Evolutionary conservation across 2,797 vertebrate species (phyloP), one percentile per base, ranked within the genome.

Genomic region (Capromys pilorides): DNA sequence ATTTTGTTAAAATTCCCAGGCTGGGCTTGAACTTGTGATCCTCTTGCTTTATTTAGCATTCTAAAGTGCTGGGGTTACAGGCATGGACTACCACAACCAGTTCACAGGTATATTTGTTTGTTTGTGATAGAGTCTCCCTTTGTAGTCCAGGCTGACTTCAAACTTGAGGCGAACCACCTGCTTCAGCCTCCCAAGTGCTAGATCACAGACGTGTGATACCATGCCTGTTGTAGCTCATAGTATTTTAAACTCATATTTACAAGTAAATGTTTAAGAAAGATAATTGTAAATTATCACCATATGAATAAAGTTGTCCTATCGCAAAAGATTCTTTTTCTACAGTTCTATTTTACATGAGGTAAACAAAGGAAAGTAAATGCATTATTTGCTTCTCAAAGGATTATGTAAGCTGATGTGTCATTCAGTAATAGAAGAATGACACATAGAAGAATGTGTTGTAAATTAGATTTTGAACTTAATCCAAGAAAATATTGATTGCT

Each of bases 211-310:
- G 28, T 16, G 18, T 1, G 19, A 31, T 18, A 51, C 45, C 11
- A 51, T 3, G 31, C 28, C 75, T 33, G 10, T 1, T 14, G 4
- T 33, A 19, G 7, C 14, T 28, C 16, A 10, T 51, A 24, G n/a
- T 81, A 88, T 49, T 94, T 95, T 93, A 92, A 93, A 86, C 39
- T 69, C 90, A 82, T 5, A 67, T n/a, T 86, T 75, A 85, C 8
- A 84, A 8, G 83, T 93, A 84, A 79, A 22, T 81, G 22, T 64
- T 94, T 88, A 64, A 90, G 54, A 83, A 84, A 82, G 11, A 81
- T 11, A 33, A 59, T 49, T 33, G 21, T 51, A 79, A 86, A 36
- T 86, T 86, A 83, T n/a, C 39, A 31, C 13, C 14, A 75, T 28
- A 11, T 79, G 73, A 93, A 19, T 31, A 71, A 95, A 75, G 41